A percentile compares a stretch with the other conserved stretches of the same genome.
Conservation (phyloP, 2,113 vertebrate genomes). For the Tetrax tetrax region DNA sequence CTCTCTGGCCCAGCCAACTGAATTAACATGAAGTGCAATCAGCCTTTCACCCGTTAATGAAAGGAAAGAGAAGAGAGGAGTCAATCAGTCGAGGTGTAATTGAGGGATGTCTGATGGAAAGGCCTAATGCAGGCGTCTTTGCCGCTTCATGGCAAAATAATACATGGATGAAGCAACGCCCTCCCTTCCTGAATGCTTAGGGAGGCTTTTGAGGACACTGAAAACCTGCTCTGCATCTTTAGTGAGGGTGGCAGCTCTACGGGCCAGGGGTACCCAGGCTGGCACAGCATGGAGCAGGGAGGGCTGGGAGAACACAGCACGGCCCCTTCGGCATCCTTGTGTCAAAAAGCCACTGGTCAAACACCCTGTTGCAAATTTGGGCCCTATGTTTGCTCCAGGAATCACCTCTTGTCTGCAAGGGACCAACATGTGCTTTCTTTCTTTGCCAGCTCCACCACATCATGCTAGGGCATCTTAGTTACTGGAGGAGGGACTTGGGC, state of each 20-base stretch:
- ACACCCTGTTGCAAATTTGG: background rate
- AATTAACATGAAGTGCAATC: background rate
- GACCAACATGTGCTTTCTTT: background rate
- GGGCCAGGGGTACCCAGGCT: background rate
- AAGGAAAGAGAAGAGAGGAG: background rate
- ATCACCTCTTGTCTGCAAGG: background rate
- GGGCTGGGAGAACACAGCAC: background rate
- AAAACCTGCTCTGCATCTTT: rapidly evolving
- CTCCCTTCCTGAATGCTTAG: background rate
- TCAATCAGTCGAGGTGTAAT: background rate
- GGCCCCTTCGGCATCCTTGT: rapidly evolving
- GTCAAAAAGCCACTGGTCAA: background rate
- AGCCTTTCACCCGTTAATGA: background rate
- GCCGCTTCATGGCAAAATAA: rapidly evolving
- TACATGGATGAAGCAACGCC: background rate
- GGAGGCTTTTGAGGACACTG: background rate
- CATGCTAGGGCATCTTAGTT: background rate
- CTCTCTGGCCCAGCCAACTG: background rate
- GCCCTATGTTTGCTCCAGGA: background rate
- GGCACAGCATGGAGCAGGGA: background rate
- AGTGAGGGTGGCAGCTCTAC: background rate
- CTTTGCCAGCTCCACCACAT: background rate
- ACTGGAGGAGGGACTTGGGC: background rate
- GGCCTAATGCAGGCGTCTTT: background rate
- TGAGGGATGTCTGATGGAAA: background rate